A percentile compares a stretch with the other conserved stretches of the same genome.
phyloP scores from a whole-genome alignment of 2,113 vertebrate genomes.

The Emydura subglobosa region DNA sequence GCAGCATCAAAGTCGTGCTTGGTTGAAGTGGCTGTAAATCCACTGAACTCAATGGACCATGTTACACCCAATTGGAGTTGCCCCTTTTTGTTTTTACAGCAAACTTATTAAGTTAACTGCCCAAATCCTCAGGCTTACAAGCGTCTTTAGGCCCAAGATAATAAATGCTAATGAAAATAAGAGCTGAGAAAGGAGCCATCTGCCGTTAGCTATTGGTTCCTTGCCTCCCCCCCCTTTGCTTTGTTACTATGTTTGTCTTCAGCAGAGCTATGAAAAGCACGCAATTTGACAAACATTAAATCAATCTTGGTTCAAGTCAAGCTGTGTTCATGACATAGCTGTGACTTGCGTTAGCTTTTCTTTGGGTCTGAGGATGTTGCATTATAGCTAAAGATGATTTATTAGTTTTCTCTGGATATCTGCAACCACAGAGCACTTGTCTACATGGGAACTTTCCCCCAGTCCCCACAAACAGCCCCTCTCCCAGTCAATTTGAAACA shows the following conservation, averaged over 20 bases:
- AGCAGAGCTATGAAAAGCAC: constrained; percentile 53
- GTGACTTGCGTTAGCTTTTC: neutral
- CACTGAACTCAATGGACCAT: constrained; percentile 17
- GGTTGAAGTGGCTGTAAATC: constrained; percentile 13
- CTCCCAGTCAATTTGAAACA: neutral
- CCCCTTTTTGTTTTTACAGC: neutral
- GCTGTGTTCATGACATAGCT: accelerated
- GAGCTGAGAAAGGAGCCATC: neutral
- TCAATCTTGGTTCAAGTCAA: neutral
- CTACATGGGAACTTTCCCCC: neutral
- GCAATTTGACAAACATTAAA: neutral
- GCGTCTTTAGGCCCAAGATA: constrained; percentile 55
- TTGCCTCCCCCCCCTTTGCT: constrained; percentile 38
- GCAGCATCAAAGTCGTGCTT: neutral
- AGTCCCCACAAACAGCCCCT: neutral
- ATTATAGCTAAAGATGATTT: neutral
- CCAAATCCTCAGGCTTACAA: constrained; percentile 51
- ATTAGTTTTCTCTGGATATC: neutral
- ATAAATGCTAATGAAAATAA: constrained; percentile 52
- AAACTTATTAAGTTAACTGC: constrained; percentile 69
- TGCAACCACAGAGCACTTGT: neutral
- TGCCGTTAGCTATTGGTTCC: neutral
- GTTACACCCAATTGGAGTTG: constrained; percentile 27
- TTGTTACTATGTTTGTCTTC: constrained; percentile 29
- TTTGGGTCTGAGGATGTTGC: neutral